These are phyloP conservation scores for Dendrolimus kikuchii DNA, from an alignment of 1,140 invertebrate genomes.

Conservation along the genomic window DNA sequence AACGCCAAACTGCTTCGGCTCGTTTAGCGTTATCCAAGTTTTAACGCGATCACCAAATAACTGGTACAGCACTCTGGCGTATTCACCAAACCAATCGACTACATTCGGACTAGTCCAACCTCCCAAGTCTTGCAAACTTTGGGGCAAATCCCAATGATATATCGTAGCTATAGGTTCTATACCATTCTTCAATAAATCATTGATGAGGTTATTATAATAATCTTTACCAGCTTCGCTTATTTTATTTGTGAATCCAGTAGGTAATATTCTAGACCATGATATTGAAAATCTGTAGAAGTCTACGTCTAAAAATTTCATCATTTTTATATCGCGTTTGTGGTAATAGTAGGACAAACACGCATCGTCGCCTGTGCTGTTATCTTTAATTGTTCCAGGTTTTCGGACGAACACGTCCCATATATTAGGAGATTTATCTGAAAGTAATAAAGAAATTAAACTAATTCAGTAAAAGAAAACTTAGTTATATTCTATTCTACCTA, in stretches of 20 bases:
- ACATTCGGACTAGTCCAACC: conserved; percentile 14
- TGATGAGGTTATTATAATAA: conserved; percentile 13
- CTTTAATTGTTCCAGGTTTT: conserved; percentile 7
- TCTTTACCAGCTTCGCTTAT: conserved; percentile 8
- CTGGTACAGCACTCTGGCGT: conserved; percentile 7
- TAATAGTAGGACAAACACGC: conserved; percentile 14
- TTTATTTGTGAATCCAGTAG: conserved; percentile 53
- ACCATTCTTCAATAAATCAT: conserved; percentile 10
- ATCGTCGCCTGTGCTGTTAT: conserved; percentile 8
- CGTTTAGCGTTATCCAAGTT: conserved; percentile 14
- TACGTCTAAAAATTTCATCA: conserved; percentile 51
- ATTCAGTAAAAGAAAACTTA: no score
- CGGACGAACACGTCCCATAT: conserved; percentile 30
- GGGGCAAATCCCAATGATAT: conserved; percentile 16
- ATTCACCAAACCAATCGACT: conserved; percentile 11
- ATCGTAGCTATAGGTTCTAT: conserved; percentile 12
- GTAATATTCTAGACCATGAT: conserved; percentile 75
- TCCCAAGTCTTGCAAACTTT: conserved; percentile 14
- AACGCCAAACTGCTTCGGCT: conserved; percentile 8
- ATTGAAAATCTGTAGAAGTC: conserved; percentile 76
- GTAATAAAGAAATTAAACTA: neutral
- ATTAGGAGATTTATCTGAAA: conserved; percentile 44
- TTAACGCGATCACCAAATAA: conserved; percentile 13
- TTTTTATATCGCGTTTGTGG: conserved; percentile 14
- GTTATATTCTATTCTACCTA: no score